Evolutionary conservation across 2,888 invertebrate genomes (phyloP).

Genomic region (Drosophila nigritarsus): DNA sequence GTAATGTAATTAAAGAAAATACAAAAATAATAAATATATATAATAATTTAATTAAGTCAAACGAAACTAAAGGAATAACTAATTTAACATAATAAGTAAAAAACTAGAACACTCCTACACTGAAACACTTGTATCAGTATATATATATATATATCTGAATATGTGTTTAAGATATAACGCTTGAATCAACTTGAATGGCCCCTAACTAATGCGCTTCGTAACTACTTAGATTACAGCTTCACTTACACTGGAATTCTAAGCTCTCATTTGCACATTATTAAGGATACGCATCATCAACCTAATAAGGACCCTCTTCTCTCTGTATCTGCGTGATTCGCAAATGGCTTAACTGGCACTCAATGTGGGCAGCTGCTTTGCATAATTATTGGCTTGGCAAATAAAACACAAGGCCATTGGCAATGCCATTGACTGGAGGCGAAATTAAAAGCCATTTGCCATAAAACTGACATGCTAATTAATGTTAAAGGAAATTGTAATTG

Average conservation of each 20-base stretch:
- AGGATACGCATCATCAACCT: slow-evolving; percentile 12
- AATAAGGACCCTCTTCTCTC: slow-evolving; percentile 5
- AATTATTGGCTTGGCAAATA: slow-evolving; percentile 21
- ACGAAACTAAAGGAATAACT: not conserved
- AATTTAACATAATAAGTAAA: not conserved
- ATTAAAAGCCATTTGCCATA: slow-evolving; percentile 71
- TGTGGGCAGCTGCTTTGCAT: slow-evolving; percentile 46
- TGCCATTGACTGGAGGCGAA: slow-evolving; percentile 30
- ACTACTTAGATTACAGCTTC: not conserved
- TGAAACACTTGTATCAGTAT: no score
- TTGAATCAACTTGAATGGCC: not conserved
- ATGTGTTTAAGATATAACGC: not conserved
- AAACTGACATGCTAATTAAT: slow-evolving; percentile 75
- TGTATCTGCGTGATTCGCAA: not conserved
- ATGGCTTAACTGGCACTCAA: slow-evolving; percentile 34
- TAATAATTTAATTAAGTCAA: not conserved
- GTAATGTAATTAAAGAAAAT: not conserved
- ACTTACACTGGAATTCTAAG: not conserved
- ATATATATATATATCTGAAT: not conserved
- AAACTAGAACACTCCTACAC: not conserved
- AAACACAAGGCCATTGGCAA: slow-evolving; percentile 42
- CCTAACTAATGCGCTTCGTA: not conserved
- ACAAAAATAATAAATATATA: not conserved
- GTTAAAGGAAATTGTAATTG: slow-evolving; percentile 76
- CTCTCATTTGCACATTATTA: slow-evolving; percentile 15